A percentile compares a stretch with the other conserved stretches of the same genome.
phyloP scores from a whole-genome alignment of 2,888 invertebrate genomes.

The Phaedon cochleariae region DNA sequence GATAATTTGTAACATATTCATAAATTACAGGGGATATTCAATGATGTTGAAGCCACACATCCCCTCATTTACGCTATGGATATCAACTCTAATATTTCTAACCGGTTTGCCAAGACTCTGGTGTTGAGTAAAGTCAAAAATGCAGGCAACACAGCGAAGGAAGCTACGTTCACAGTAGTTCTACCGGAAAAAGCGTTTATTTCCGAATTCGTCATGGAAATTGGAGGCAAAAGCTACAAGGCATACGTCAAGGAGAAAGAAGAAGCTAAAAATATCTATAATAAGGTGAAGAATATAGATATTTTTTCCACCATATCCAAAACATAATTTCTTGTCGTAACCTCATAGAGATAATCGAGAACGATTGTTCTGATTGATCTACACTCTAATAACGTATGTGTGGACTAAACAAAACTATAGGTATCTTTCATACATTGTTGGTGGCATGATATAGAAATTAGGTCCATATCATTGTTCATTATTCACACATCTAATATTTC shows the following conservation, averaged over 20 bases:
- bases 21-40: background rate
- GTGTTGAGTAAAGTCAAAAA: slow-evolving; percentile 73
- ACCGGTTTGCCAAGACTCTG: slow-evolving; percentile 73
- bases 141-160: slow-evolving; percentile 67
- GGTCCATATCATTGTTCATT: too few relatives aligned
- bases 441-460: too few relatives aligned
- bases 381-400: too few relatives aligned
- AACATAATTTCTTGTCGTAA: too few relatives aligned
- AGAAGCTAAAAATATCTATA: slow-evolving; percentile 66
- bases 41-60: too few relatives aligned
- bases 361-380: too few relatives aligned
- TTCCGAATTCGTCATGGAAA: slow-evolving; percentile 73
- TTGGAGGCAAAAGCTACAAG: slow-evolving; percentile 70
- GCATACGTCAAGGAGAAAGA: slow-evolving; percentile 73
- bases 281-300: slow-evolving; percentile 51
- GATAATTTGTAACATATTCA: too few relatives aligned
- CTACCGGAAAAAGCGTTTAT: slow-evolving; percentile 77
- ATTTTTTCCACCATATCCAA: too few relatives aligned
- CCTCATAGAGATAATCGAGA: too few relatives aligned
- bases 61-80: slow-evolving; percentile 69
- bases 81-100: slow-evolving; percentile 69
- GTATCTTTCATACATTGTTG: too few relatives aligned
- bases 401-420: too few relatives aligned
- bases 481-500: too few relatives aligned
- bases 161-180: slow-evolving; percentile 72